Evolutionary conservation across 1,140 invertebrate genomes (phyloP).

Genomic region (Drosophila varians): DNA sequence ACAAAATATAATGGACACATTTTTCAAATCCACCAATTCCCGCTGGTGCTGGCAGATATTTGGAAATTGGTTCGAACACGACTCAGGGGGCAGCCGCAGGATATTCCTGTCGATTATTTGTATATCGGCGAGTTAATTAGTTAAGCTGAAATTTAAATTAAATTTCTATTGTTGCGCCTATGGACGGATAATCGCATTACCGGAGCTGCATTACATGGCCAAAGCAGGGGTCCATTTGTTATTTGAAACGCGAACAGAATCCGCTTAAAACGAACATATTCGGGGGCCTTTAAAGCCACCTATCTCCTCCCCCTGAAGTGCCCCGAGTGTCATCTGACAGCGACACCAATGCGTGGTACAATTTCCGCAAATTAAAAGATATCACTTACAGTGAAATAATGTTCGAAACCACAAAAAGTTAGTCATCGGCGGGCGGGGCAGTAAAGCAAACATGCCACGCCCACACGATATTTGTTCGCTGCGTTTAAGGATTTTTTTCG

Average conservation of each 20-base stretch:
- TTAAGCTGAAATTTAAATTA: conserved; percentile 31
- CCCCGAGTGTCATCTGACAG: conserved; percentile 11
- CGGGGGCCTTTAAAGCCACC: conserved; percentile 19
- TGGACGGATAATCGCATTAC: conserved; percentile 27
- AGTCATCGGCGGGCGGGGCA: conserved; percentile 4
- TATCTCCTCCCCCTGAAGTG: neutral
- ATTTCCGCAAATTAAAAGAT: conserved; percentile 77
- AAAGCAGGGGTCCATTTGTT: conserved; percentile 29
- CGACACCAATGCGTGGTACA: conserved; percentile 34
- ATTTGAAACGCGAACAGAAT: conserved; percentile 26
- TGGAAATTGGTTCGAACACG: neutral
- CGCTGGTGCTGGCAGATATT: neutral
- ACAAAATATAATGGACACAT: neutral
- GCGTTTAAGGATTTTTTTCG: conserved; percentile 20
- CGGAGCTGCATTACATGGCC: conserved; percentile 20
- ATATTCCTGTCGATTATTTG: neutral
- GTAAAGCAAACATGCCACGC: conserved; percentile 41
- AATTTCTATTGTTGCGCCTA: conserved; percentile 27
- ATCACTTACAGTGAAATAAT: conserved; percentile 74
- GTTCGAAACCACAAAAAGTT: conserved; percentile 62
- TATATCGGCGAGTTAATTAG: conserved; percentile 30
- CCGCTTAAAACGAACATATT: conserved; percentile 38
- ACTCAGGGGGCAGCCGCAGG: neutral
- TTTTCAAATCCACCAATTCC: neutral
- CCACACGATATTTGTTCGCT: conserved; percentile 43